These are phyloP conservation scores for Neomicropteryx cornuta DNA, from an alignment of 1,140 invertebrate species.

Conservation along the genomic window DNA sequence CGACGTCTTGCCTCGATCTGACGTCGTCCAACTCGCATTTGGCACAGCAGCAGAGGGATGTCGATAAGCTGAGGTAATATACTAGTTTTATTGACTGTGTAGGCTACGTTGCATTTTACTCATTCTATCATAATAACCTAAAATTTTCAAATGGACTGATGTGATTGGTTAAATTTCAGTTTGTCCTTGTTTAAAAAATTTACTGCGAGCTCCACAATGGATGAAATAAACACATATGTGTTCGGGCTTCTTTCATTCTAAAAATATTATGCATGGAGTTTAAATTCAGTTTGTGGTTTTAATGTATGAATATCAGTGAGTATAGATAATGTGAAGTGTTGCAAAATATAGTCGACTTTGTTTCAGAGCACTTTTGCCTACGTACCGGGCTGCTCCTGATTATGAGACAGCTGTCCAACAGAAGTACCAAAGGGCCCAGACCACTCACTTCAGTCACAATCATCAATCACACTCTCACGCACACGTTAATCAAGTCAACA, in stretches of 20 bases:
- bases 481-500: slow-evolving; percentile 22
- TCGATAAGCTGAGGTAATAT: slow-evolving; percentile 22
- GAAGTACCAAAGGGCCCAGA: slow-evolving; percentile 47
- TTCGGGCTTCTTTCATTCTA: no score
- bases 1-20: slow-evolving; percentile 58
- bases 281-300: no score
- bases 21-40: slow-evolving; percentile 32
- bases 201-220: no score
- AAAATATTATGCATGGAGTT: no score
- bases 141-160: no score
- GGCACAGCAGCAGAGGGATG: slow-evolving; percentile 18
- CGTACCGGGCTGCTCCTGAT: slow-evolving; percentile 84
- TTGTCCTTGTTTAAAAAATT: no score
- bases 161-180: no score
- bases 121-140: no score
- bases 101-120: neutral
- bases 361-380: slow-evolving; percentile 63
- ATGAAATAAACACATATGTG: no score
- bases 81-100: no score
- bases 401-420: slow-evolving; percentile 88
- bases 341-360: neutral
- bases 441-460: slow-evolving; percentile 26
- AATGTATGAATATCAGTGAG: slow-evolving; percentile 1
- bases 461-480: slow-evolving; percentile 26
- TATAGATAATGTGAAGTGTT: slow-evolving; percentile 1